Conservation (phyloP, 2,797 vertebrate species). For the Orestias chungarensis region DNA sequence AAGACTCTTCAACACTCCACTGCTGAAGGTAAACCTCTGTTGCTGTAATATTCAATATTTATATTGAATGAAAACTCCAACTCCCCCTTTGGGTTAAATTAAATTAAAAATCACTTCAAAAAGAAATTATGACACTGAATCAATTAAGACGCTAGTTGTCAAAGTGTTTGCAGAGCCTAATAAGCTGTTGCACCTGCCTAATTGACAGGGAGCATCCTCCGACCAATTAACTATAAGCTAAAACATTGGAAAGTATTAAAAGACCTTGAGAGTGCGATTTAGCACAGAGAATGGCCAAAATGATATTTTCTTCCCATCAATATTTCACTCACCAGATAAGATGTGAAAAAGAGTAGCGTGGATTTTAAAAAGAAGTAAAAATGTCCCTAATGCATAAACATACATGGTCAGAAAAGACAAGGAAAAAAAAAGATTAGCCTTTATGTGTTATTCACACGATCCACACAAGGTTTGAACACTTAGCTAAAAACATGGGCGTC, state of each 20-base stretch:
- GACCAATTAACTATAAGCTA: neutral
- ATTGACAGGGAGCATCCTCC: neutral
- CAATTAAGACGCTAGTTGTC: neutral
- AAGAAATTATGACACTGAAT: neutral
- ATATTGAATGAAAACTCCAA: neutral
- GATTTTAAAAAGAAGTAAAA: neutral
- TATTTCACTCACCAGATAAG: neutral
- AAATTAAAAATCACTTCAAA: neutral
- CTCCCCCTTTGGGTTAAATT: neutral
- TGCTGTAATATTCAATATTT: neutral
- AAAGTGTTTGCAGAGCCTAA: neutral
- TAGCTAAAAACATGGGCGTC: neutral
- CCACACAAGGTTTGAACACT: neutral
- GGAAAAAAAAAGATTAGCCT: too few relatives aligned
- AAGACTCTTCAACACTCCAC: neutral
- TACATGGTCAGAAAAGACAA: too few relatives aligned
- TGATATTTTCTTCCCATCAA: neutral
- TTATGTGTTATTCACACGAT: too few relatives aligned
- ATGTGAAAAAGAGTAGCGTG: neutral
- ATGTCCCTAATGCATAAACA: neutral
- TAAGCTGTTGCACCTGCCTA: neutral
- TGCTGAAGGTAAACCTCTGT: neutral
- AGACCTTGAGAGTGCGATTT: neutral
- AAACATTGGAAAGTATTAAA: neutral
- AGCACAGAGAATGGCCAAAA: neutral